A percentile compares a stretch with the other conserved stretches of the same genome.
phyloP scores from a whole-genome alignment of 2,888 invertebrate genomes.

The Diplazon laetatorius region DNA sequence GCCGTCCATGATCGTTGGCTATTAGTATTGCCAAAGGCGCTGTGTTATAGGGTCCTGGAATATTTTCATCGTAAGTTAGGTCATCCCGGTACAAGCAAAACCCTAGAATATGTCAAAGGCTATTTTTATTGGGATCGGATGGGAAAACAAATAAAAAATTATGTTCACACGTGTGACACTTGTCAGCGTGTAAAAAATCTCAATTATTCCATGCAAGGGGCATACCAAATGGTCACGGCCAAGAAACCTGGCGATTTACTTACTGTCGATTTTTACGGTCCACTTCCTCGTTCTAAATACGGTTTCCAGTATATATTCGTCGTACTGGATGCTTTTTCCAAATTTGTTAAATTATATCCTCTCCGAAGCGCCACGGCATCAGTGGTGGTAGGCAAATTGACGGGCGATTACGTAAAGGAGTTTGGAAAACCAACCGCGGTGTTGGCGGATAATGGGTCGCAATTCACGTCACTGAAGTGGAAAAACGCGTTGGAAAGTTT shows the following conservation, averaged over 20 bases:
- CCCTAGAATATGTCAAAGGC: neutral
- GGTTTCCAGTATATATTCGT: too few species aligned
- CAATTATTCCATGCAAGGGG: neutral
- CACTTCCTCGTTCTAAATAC: slow-evolving; percentile 46
- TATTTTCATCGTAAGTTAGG: slow-evolving; percentile 7
- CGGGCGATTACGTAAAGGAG: too few species aligned
- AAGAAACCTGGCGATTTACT: neutral
- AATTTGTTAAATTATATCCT: too few species aligned
- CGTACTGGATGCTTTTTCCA: too few species aligned
- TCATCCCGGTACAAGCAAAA: slow-evolving; percentile 2
- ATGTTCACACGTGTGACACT: neutral
- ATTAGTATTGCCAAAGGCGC: neutral
- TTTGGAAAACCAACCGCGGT: too few species aligned
- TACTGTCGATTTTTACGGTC: slow-evolving; percentile 58
- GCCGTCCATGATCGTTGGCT: neutral
- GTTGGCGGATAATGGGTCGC: too few species aligned
- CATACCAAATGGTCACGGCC: neutral
- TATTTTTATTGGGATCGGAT: neutral
- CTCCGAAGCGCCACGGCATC: too few species aligned
- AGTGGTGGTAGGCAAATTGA: too few species aligned
- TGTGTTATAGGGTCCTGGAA: neutral
- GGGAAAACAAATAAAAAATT: neutral
- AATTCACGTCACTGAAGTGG: too few species aligned
- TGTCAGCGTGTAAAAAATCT: neutral
- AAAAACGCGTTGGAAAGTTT: too few species aligned